phyloP scores from a whole-genome alignment of 2,113 vertebrate species.

The Sceloporus undulatus region DNA sequence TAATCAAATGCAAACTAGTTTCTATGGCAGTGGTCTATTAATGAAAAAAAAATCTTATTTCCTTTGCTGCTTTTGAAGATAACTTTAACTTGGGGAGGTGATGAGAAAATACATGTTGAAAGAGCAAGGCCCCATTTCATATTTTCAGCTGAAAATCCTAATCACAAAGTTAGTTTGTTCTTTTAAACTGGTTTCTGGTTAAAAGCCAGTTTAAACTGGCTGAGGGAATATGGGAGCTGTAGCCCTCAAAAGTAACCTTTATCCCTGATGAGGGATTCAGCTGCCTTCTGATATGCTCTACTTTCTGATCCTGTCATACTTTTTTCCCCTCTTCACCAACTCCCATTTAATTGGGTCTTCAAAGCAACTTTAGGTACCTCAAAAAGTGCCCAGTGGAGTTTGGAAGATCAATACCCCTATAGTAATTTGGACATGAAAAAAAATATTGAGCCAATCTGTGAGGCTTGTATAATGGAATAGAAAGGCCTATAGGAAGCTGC shows the following conservation, averaged over 20 bases:
- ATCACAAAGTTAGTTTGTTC: background rate
- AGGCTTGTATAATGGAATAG: background rate
- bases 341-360: background rate
- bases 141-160: background rate
- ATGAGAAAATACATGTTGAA: constrained; percentile 46
- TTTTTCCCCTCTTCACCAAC: background rate
- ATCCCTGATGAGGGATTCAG: background rate
- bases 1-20: constrained; percentile 51
- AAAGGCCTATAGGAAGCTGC: background rate
- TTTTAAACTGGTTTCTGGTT: background rate
- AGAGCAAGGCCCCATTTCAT: background rate
- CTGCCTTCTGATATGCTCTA: background rate
- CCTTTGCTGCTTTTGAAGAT: constrained; percentile 57
- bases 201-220: background rate
- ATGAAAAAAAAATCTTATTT: constrained; percentile 45
- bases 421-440: background rate
- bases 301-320: background rate
- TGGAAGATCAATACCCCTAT: background rate
- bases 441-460: background rate
- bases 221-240: background rate
- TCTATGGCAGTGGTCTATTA: constrained; percentile 41
- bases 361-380: too few species aligned
- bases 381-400: background rate
- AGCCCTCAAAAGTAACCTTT: background rate
- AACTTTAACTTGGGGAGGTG: constrained; percentile 45